Evolutionary conservation across 2,888 invertebrate species (phyloP), one percentile per base, ranked within the genome.

Genomic region (Tethea ocularis): DNA sequence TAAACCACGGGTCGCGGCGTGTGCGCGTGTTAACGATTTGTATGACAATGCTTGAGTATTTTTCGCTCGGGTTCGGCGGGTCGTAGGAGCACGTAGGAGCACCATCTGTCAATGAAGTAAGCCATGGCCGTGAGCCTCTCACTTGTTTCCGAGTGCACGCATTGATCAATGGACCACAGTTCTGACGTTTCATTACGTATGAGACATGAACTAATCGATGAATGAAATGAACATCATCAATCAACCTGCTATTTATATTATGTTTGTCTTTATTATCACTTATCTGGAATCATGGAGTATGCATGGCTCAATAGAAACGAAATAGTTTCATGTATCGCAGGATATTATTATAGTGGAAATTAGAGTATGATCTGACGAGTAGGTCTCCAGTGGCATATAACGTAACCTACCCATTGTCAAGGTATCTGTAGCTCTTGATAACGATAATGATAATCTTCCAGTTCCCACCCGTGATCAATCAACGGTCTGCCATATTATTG

Each of bases 21-120:
- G 79, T 72, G 78, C 75, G 71, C 80, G 61, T 67, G 67, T 66
- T 61, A 60, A 63, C 68, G 75, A 80, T 83, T 82, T 85, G 85
- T 82, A 82, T 86, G 84, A 90, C 90, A 89, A 89, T 89, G 85
- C 75, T 74, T 64, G 60, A 54, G 66, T 77, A 77, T 82, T 84
- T 82, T 78, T 72, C 72, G 71, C 71, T 58, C 66, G 72, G 80
- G 89, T 85, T 88, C 88, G 84, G 72, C 76, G 66, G 78, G 82
- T 80, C 80, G 78, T 71, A 77, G 75, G 71, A 68, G 64, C 79
- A 77, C 80, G 78, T 71, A 77, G 75, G 71, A 68, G 64, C 80
- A 78, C 80, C 81, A 86, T 84, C 86, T 81, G 85, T 86, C 83
- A 86, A 84, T 84, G 86, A 86, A 79, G 79, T 83, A 82, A 88